Evolutionary conservation across 2,113 vertebrate species (phyloP).

Genomic region (Enhydra lutris): DNA sequence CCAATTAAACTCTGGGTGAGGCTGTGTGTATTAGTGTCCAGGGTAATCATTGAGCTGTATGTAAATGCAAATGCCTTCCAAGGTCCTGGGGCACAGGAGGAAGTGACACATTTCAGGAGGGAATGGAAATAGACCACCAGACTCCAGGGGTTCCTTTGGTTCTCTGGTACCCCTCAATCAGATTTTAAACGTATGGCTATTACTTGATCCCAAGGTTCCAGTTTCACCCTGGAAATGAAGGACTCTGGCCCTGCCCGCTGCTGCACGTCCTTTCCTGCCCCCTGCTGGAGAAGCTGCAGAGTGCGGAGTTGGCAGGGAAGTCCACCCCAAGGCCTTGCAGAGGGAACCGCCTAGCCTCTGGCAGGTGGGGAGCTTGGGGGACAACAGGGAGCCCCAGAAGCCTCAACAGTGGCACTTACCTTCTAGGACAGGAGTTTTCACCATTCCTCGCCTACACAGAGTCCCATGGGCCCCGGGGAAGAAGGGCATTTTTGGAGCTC

Average conservation of each 20-base stretch:
- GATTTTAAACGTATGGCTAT: conserved; percentile 18
- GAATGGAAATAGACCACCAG: conserved; percentile 22
- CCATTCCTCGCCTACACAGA: not conserved
- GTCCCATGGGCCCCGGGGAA: not conserved
- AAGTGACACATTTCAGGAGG: not conserved
- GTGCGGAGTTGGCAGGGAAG: not conserved
- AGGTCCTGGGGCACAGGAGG: not conserved
- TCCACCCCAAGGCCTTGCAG: not conserved
- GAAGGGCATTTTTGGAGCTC: not conserved
- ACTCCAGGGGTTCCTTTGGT: not conserved
- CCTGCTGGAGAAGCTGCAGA: conserved; percentile 45
- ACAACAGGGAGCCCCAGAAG: not conserved
- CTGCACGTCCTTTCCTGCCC: not conserved
- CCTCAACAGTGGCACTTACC: not conserved
- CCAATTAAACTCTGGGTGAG: conserved; percentile 53
- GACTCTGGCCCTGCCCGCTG: rapidly evolving
- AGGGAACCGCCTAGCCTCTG: not conserved
- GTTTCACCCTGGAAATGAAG: conserved; percentile 57
- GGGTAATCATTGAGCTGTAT: not conserved
- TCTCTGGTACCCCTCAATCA: not conserved
- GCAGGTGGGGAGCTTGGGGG: not conserved
- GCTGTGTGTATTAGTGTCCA: conserved; percentile 27
- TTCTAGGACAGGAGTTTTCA: not conserved
- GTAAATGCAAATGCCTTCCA: conserved; percentile 49
- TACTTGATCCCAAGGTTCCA: not conserved